Evolutionary conservation across 1,140 invertebrate genomes (phyloP), one percentile per base, ranked within the genome.

Genomic region (Doryteuthis pealeii): DNA sequence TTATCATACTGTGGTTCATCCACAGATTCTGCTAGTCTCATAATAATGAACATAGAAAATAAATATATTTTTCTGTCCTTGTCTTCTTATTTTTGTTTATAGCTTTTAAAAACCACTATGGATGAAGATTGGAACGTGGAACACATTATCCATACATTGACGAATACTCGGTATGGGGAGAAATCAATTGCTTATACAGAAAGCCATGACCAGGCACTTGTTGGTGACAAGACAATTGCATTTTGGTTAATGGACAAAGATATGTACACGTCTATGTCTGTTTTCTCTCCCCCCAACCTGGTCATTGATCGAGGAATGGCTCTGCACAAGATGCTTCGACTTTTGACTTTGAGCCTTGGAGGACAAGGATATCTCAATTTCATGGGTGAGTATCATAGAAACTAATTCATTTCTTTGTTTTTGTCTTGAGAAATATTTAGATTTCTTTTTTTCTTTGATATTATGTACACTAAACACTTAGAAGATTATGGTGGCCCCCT

Each of bases 241-340:
- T 99, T 99, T 89, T 99, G 98, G 98, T 88, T 99, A 68, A 99
- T 99, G 98, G 98, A 99, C 88, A 97, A 98, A 83, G 95, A 97
- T 84, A 99, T 99, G 96, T 99, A 99, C 84, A 93, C 94, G 0
- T 92, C 95, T 85, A 99, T 99, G 97, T 96, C 96, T 40, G 90
- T 89, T 0, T 1, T 93, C 2, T 94, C 93, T n/a, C 85, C 84
- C 28, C 80, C 84, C 12, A 89, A 91, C 76, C 78, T 92, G 0
- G 91, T 96, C 31, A 93, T 99, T 68, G 94, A 94, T 85, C 90
- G 97, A 28, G 97, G 98, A 2, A 91, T 99, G 65, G 95, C 97
- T 35, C 90, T 99, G 68, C 98, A 99, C 84, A 99, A 99, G 89
- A 92, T 99, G 89, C 99, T 99, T 79, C 91, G 96, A 1, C 91